Evolutionary conservation across 2,888 invertebrate species (phyloP), one percentile per base, ranked within the genome.

Genomic region (Ariolimax columbianus): DNA sequence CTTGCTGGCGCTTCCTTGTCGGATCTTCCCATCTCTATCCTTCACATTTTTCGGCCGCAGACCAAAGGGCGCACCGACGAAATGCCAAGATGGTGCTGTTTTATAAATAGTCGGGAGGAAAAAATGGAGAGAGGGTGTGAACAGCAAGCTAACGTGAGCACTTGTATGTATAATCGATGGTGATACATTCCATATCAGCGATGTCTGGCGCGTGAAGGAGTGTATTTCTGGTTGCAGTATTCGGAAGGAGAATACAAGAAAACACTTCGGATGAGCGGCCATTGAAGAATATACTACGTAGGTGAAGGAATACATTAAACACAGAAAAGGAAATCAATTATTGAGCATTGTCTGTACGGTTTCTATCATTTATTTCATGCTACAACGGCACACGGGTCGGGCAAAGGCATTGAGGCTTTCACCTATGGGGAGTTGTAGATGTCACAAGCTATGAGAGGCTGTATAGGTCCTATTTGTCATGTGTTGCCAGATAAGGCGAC

Each of bases 111-210:
- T 51, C 36, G 26, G 30, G 6, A 59, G 40, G n/a, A n/a, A 63
- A 59, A 59, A 23, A 23, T 59, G 63, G 23, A 40, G 36, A 63
- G 78, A 38, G 17, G 59, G 80, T 30, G 80, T 47, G 80, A 80
- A 68, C 40, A 43, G 30, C 43, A n/a, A 23, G 40, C 59, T 40
- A 66, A 66, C 9, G 78, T 26, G 26, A 38, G 19, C 43, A 3
- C 66, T 26, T 79, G 78, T 55, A 63, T 78, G 33, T 63, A 59
- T 63, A 78, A 80, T 80, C 70, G 47, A 79, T 66, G 63, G 43
- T 66, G 80, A 80, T 68, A 80, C 80, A 80, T 80, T 68, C 70
- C 68, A 80, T 68, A 80, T 47, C 70, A 47, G 19, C 26, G 30
- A 70, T 43, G 66, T 68, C 51, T 80, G 36, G 80, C 38, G 38